phyloP scores from a whole-genome alignment of 1,140 invertebrate genomes.

The Spodoptera frugiperda region DNA sequence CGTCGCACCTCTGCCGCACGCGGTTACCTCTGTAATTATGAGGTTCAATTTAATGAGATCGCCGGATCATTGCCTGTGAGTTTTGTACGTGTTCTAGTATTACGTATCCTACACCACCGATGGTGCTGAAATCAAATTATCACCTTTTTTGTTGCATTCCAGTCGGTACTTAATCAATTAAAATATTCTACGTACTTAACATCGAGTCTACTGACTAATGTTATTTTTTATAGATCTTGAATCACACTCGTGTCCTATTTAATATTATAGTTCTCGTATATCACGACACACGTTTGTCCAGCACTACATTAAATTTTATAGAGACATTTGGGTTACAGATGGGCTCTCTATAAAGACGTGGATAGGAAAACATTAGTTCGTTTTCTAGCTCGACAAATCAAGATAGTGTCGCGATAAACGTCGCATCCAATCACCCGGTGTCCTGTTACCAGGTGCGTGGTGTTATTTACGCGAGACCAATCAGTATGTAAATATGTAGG shows the following conservation, averaged over 20 bases:
- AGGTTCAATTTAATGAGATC: conserved; percentile 43
- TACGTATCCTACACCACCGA: neutral
- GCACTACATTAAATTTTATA: conserved; percentile 58
- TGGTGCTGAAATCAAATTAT: no score
- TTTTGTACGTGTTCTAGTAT: no score
- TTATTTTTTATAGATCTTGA: conserved; percentile 20
- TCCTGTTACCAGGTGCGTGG: conserved; percentile 67
- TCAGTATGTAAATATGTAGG: conserved; percentile 81
- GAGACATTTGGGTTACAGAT: conserved; percentile 62
- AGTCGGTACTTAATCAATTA: neutral
- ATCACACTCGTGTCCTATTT: conserved; percentile 24
- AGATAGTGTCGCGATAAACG: conserved; percentile 69
- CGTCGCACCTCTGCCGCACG: conserved; percentile 28
- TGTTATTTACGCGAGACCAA: conserved; percentile 73
- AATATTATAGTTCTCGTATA: conserved; percentile 22
- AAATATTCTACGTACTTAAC: neutral
- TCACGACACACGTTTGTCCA: conserved; percentile 34
- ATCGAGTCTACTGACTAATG: neutral
- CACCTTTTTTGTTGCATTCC: no score
- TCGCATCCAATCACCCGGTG: conserved; percentile 66
- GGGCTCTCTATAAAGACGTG: conserved; percentile 59
- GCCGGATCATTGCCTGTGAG: conserved; percentile 12
- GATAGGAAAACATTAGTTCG: conserved; percentile 60
- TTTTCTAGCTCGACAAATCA: conserved; percentile 65
- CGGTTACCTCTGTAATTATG: conserved; percentile 42